Base-by-base conservation (phyloP, 2,797 vertebrate species). In the Acrossocheilus wenchowensis region DNA sequence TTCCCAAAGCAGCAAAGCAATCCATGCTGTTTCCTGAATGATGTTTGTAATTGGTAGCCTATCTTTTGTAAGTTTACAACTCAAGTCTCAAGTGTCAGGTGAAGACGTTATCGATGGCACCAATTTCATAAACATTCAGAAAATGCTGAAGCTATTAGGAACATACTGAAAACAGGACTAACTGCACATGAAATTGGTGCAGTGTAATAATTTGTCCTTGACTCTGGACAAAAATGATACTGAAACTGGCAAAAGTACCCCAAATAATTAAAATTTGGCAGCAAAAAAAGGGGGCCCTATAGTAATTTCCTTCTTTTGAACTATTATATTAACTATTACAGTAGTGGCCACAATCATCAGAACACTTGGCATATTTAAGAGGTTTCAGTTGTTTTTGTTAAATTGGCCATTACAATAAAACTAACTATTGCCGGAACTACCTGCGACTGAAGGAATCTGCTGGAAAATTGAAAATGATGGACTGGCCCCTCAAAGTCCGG, bases 11-110 rank as follows among this genome's bases (percentile, higher is more conserved):
- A 78, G 78, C 45, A 21, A 48, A 78, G 60, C n/a, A 81, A 78
- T 69, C 74, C 34, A 39, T 57, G 50, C 62, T 64, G 34, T 26
- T 75, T 84, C 41, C 57, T 62, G 21, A 66, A 68, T 1, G 21
- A 30, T 77, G 48, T 64, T 78, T 34, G 62, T 66, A 75, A 85
- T 72, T 80, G 79, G 39, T 39, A 45, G 43, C 43, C 43, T 43
- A 17, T 34, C 66, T 30, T 30, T 30, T 30, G 30, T 30, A 71
- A 5, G 36, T 57, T n/a, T 52, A 81, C 52, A 73, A 78, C 45
- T 74, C 30, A 74, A 64, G 66, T 12, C 54, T 73, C 50, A 85
- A 34, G 64, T 71, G n/a, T 71, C 50, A n/a, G 50, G 50, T 57
- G 66, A 60, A 54, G 66, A 43, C 4, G 4, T 78, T 26, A 39